phyloP scores from a whole-genome alignment of 1,140 invertebrate species.

The Melitaea cinxia region DNA sequence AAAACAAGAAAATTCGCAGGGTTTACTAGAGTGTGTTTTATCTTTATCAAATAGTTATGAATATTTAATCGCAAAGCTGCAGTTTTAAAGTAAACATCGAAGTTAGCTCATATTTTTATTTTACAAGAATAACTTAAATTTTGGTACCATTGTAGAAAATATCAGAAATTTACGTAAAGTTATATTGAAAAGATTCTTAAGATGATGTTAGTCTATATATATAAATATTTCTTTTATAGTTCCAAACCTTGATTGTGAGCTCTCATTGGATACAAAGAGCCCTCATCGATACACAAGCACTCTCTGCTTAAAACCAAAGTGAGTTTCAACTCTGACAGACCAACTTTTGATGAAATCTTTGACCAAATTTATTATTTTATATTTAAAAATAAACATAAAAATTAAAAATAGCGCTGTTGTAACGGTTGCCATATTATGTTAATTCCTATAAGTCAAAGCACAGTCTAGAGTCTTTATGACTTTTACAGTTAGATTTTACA shows the following conservation, averaged over 20 bases:
- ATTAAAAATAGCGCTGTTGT: not conserved
- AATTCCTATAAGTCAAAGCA: too few relatives aligned
- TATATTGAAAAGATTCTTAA: conserved; percentile 1
- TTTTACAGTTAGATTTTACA: not conserved
- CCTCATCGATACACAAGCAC: conserved; percentile 45
- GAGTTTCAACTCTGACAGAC: conserved; percentile 55
- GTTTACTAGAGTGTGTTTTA: too few relatives aligned
- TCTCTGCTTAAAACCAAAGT: conserved; percentile 56
- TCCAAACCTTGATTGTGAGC: conserved; percentile 50
- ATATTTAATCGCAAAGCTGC: too few relatives aligned
- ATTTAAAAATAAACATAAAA: not conserved
- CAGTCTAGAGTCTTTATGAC: not conserved
- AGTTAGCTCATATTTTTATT: too few relatives aligned
- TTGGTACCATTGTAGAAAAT: not conserved
- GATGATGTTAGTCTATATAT: conserved; percentile 2
- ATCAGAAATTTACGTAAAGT: not conserved
- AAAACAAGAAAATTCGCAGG: too few relatives aligned
- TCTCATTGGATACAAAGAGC: conserved; percentile 49
- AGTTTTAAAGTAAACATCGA: too few relatives aligned
- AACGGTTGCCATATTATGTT: too few relatives aligned
- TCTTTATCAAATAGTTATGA: too few relatives aligned
- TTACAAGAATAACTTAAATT: not conserved
- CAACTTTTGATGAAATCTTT: conserved; percentile 15
- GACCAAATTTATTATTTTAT: conserved; percentile 1
- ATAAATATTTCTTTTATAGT: conserved; percentile 10